These are phyloP conservation scores for Pyrocoelia pectoralis DNA, from an alignment of 2,888 invertebrate species.

Conservation along the genomic window DNA sequence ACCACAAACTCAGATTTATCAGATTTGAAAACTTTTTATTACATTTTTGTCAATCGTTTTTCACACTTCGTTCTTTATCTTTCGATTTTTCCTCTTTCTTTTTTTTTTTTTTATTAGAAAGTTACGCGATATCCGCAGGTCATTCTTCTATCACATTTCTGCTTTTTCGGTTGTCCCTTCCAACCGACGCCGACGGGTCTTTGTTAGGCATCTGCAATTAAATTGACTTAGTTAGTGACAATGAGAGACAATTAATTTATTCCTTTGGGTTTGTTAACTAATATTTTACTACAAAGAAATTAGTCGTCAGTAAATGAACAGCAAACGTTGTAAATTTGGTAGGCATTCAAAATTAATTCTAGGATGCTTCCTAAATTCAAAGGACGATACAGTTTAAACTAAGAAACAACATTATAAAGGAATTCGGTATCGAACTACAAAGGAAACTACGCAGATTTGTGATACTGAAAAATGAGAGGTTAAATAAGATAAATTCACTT, in stretches of 20 bases:
- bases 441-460: too few species aligned
- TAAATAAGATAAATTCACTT: too few species aligned
- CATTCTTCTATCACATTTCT: background rate
- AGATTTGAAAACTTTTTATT: constrained; percentile 30
- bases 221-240: background rate
- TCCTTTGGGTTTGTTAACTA: background rate
- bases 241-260: background rate
- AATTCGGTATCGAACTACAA: too few species aligned
- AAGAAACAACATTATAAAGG: too few species aligned
- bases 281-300: background rate
- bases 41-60: constrained; percentile 22
- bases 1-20: constrained; percentile 39
- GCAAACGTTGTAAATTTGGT: too few species aligned
- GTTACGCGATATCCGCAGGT: background rate
- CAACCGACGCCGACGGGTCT: background rate
- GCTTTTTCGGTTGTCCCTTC: background rate
- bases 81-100: background rate
- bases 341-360: too few species aligned
- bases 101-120: background rate
- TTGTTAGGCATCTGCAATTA: background rate
- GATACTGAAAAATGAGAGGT: too few species aligned
- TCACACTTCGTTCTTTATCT: background rate
- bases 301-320: background rate
- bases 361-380: too few species aligned
- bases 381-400: too few species aligned